Base-by-base conservation (phyloP, 1,140 invertebrate species). In the Pomacea maculata region DNA sequence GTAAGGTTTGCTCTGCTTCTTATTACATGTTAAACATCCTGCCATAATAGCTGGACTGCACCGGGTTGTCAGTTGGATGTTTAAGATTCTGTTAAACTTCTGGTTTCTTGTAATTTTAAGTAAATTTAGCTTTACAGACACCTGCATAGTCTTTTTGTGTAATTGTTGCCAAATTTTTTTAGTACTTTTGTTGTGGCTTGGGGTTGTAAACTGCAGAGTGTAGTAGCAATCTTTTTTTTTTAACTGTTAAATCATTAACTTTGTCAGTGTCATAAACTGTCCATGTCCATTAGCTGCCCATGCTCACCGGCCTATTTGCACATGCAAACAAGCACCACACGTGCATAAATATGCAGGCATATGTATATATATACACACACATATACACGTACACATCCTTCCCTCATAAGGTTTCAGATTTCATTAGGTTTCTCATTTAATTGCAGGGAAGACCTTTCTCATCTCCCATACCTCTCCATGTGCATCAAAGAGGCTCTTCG, bases 401-500 rank as follows among this genome's bases (percentile, higher is more conserved):
- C 67, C 67, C 67, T 25, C 12, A 12, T n/a, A n/a, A n/a, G n/a
- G n/a, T n/a, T n/a, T n/a, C 3, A 12, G 10, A 12, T 70, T 70
- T 70, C 21, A 12, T n/a, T 11, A 6, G 21, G 12, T 34, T 70
- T 70, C 67, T 17, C 11, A 70, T 34, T 25, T n/a, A 8, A n/a
- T 29, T 19, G 9, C 78, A 86, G 87, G 86, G 87, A 88, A 11
- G 88, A 89, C 78, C 75, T 89, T 19, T 63, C 81, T 7, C 86
- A 89, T 63, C 75, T 92, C 68, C 85, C 87, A 21, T 92, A 92
- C 82, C 81, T 92, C 81, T 90, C 92, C 57, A 84, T 86, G 70
- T 90, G 90, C 67, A 83, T 92, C 21, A 90, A 91, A 79, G 92
- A 92, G 82, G 74, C 88, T 6, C 79, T 92, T 72, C 84, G 91